phyloP scores from a whole-genome alignment of 2,113 vertebrate species.

The Dryoscopus gambensis region DNA sequence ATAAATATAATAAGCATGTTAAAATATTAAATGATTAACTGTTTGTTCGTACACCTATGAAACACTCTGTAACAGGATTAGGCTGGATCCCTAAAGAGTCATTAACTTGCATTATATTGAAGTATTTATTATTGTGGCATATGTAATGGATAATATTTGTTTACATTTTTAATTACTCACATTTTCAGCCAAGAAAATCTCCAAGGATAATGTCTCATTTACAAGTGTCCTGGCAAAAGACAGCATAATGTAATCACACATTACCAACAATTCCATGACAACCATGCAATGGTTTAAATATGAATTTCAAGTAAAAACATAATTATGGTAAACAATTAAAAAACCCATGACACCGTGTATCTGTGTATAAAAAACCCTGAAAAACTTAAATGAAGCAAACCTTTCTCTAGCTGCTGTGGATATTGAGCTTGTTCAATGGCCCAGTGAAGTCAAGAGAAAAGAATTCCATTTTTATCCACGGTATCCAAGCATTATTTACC shows the following conservation, averaged over 20 bases:
- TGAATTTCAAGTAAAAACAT: constrained; percentile 70
- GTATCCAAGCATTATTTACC: background rate
- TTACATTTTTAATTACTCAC: constrained; percentile 81
- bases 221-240: constrained; percentile 75
- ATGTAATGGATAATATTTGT: constrained; percentile 81
- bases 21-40: constrained; percentile 66
- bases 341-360: constrained; percentile 5
- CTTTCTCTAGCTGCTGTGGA: constrained; percentile 14
- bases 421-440: background rate
- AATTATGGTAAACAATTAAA: constrained; percentile 70
- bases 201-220: constrained; percentile 79
- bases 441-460: background rate
- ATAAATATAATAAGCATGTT: background rate
- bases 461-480: background rate
- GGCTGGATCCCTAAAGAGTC: constrained; percentile 68
- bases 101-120: constrained; percentile 75
- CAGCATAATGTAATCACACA: constrained; percentile 75
- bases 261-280: constrained; percentile 78
- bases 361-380: background rate
- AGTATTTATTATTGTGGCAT: constrained; percentile 77
- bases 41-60: constrained; percentile 72
- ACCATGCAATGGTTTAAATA: constrained; percentile 67
- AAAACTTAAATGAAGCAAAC: constrained; percentile 61
- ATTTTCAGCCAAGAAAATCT: constrained; percentile 81
- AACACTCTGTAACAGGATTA: constrained; percentile 70